phyloP scores from a whole-genome alignment of 2,113 vertebrate genomes.

The Cyanistes caeruleus region DNA sequence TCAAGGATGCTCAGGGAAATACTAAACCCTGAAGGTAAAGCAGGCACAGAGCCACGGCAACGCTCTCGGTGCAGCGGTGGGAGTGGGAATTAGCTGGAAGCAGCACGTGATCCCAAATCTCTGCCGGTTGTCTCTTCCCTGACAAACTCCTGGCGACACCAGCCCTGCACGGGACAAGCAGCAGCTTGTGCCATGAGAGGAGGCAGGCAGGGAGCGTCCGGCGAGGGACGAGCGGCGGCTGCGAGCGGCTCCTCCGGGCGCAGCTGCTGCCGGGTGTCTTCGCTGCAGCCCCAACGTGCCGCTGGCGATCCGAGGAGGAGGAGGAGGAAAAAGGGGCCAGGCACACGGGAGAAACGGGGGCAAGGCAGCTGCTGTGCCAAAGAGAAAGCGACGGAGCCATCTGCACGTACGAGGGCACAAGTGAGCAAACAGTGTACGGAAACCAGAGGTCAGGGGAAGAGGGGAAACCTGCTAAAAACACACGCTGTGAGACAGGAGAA shows the following conservation, averaged over 20 bases:
- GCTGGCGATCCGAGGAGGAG: background rate
- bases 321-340: background rate
- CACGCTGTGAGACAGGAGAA: background rate
- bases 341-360: background rate
- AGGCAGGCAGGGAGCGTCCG: background rate
- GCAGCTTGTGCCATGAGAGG: background rate
- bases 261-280: background rate
- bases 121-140: background rate
- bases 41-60: background rate
- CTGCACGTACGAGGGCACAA: background rate
- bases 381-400: background rate
- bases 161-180: background rate
- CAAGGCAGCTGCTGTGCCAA: background rate
- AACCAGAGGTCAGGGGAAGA: background rate
- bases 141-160: slow-evolving; percentile 1
- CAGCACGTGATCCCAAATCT: background rate
- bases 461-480: background rate
- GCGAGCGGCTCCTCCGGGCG: fast-evolving
- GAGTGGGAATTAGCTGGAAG: slow-evolving; percentile 20
- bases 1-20: background rate
- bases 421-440: background rate
- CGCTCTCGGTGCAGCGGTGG: background rate
- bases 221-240: background rate
- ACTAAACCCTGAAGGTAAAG: background rate
- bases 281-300: background rate